Base-by-base conservation (phyloP, 1,140 invertebrate species). In the Bombus confusus region DNA sequence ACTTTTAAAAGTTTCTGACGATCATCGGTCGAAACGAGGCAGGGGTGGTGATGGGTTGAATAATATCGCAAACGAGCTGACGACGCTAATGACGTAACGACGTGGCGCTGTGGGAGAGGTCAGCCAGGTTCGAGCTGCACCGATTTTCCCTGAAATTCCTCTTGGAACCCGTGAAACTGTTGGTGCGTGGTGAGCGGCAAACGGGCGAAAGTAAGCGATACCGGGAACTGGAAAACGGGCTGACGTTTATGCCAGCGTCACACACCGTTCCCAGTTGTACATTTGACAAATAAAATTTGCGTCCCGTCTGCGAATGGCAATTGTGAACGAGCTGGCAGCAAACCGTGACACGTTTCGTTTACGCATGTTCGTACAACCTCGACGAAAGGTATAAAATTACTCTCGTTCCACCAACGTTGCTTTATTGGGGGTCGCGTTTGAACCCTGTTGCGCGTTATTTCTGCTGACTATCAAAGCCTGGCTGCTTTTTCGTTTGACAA, bases 251-350 rank as follows among this genome's bases (percentile, higher is more conserved):
- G 75, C 82, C 82, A 78, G 9, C 64, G 82, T 57, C 64, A 68
- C 81, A 69, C 74, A 47, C 43, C 34, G 74, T 71, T 84, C 43
- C 12, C 52, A 59, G 75, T 84, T 47, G 62, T 71, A 79, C 66
- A 57, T 39, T 78, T 79, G 82, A 84, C 75, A 84, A 84, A 84
- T 84, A 84, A 84, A 84, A 84, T 84, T 84, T 84, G 47, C 76
- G 76, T 84, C 41, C 62, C 52, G 66, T n/a, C 75, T 37, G 82
- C 82, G 82, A 79, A 84, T 31, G 75, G 75, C 82, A 84, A 84
- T 84, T 84, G 82, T 34, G 66, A 71, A 39, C 69, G 69, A n/a
- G 69, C 39, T 72, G 28, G 12, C 69, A 12, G 37, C 37, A 41
- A 72, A 79, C 57, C 31, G 66, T 79, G 62, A 79, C 77, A 64